phyloP scores from a whole-genome alignment of 2,113 vertebrate species.

The Coptodon rendalli region DNA sequence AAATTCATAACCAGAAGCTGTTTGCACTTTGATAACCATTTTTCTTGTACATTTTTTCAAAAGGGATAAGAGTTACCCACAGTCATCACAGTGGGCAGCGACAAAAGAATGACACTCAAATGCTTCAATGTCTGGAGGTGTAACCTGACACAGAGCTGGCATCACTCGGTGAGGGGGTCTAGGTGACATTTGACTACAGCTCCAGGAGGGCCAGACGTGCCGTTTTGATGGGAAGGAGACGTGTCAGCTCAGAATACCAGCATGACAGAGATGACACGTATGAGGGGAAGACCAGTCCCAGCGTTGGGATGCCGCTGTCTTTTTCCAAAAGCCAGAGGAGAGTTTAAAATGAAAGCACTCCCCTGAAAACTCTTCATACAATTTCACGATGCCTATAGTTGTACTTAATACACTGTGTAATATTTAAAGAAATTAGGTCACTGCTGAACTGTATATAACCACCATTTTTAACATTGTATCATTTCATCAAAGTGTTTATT shows the following conservation, averaged over 20 bases:
- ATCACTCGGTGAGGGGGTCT: slow-evolving; percentile 12
- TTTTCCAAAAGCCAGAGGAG: neutral
- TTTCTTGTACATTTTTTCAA: neutral
- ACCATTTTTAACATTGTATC: too few species aligned
- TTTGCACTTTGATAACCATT: neutral
- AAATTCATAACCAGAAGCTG: neutral
- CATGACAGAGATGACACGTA: neutral
- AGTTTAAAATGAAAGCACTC: neutral
- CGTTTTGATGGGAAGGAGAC: slow-evolving; percentile 55
- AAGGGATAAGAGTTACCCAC: neutral
- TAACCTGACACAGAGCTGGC: slow-evolving; percentile 19
- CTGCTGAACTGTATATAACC: too few species aligned
- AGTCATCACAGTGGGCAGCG: slow-evolving; percentile 20
- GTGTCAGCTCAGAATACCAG: slow-evolving; percentile 45
- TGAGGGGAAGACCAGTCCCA: neutral
- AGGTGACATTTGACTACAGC: slow-evolving; percentile 63
- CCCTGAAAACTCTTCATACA: neutral
- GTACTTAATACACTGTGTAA: neutral
- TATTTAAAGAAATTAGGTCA: too few species aligned
- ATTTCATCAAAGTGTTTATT: too few species aligned
- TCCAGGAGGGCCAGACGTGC: slow-evolving; percentile 54
- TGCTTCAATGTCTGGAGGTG: slow-evolving; percentile 13
- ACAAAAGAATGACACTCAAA: slow-evolving; percentile 27
- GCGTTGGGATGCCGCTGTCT: neutral
- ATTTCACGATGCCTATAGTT: neutral